These are phyloP conservation scores for Cryptus viduatorius DNA, from an alignment of 2,888 invertebrate species.

Conservation along the genomic window DNA sequence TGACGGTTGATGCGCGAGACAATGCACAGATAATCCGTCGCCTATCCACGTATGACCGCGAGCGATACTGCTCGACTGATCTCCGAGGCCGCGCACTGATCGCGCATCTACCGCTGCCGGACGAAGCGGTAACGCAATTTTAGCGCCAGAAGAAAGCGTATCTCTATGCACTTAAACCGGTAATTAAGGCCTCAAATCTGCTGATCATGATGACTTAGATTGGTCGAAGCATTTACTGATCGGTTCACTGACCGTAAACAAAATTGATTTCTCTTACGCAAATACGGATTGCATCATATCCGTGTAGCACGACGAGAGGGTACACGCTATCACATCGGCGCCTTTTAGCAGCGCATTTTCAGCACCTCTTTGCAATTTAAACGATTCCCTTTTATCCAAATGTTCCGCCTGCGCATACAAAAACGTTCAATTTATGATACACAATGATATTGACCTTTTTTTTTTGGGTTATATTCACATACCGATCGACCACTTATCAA, in stretches of 20 bases:
- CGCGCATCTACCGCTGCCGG: no score
- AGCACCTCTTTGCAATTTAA: slow-evolving; percentile 75
- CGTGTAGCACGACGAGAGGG: slow-evolving; percentile 87
- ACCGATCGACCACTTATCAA: slow-evolving; percentile 68
- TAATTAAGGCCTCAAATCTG: no score
- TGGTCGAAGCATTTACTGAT: no score
- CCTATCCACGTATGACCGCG: no score
- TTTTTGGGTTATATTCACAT: slow-evolving; percentile 14
- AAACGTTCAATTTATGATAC: neutral
- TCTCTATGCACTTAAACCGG: no score
- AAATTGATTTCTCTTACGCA: slow-evolving; percentile 67
- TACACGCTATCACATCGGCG: slow-evolving; percentile 91
- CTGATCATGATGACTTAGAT: no score
- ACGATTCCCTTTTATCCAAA: slow-evolving; percentile 68
- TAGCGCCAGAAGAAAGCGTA: no score
- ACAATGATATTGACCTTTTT: neutral
- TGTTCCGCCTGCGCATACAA: slow-evolving; percentile 30
- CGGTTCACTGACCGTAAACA: neutral
- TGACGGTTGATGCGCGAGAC: no score
- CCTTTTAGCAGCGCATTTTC: slow-evolving; percentile 85
- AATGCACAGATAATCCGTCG: no score
- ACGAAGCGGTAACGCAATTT: no score
- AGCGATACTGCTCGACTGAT: no score
- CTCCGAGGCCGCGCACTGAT: no score
- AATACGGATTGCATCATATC: slow-evolving; percentile 82